These are phyloP conservation scores for Fulmarus glacialis DNA, from an alignment of 2,113 vertebrate species.

Conservation along the genomic window DNA sequence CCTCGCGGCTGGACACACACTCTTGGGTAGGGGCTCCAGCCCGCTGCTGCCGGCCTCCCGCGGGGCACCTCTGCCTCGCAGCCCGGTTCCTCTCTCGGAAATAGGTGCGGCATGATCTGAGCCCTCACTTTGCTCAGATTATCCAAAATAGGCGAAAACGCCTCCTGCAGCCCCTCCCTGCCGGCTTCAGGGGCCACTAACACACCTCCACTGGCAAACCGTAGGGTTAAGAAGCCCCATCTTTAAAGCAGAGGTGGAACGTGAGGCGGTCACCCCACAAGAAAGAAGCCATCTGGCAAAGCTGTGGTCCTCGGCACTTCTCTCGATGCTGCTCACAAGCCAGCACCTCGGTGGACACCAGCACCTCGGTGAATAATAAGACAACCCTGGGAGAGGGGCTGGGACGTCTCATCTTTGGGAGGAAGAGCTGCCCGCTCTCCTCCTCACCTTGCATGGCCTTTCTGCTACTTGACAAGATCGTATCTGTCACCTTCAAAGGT, in stretches of 20 bases:
- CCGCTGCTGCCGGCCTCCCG: neutral
- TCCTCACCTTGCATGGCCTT: neutral
- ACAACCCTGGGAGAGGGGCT: neutral
- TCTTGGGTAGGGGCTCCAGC: neutral
- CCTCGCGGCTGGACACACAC: neutral
- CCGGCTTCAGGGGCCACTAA: neutral
- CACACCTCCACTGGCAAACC: neutral
- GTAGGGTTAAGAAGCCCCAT: neutral
- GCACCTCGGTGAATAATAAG: neutral
- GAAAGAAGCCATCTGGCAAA: neutral
- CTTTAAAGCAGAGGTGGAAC: neutral
- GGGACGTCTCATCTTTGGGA: neutral
- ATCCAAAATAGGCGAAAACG: neutral
- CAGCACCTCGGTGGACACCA: no score
- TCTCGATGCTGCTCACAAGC: accelerated
- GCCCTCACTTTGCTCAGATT: neutral
- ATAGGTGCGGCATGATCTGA: neutral
- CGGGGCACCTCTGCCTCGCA: neutral
- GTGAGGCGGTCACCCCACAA: neutral
- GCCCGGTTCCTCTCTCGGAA: neutral
- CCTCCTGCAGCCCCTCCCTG: neutral
- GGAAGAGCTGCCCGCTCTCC: neutral
- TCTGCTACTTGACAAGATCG: neutral
- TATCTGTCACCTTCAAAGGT: neutral
- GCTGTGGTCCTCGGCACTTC: neutral